Evolutionary conservation across 1,140 invertebrate species (phyloP), one percentile per base, ranked within the genome.

Genomic region (Drosophila erecta): DNA sequence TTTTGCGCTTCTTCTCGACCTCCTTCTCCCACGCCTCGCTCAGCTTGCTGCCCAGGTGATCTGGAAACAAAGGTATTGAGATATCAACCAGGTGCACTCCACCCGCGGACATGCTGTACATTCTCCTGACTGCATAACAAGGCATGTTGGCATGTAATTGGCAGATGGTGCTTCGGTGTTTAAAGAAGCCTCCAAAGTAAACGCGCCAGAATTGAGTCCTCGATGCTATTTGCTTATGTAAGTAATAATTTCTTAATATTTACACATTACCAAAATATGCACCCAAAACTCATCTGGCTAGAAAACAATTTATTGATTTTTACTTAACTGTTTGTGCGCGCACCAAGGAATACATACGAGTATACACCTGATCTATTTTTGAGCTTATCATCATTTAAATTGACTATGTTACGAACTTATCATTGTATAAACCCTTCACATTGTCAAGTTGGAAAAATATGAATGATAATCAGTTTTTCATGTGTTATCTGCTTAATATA

Each of bases 21-120:
- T 92, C 89, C 50, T 69, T 76, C 43, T 92, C 91, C 91, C 91
- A 92, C 37, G 91, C 90, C 22, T 55, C 72, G 67, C 74, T 78
- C 12, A 92, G 58, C 67, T 89, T 78, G 57, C 65, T 70, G 60
- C 91, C 91, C 44, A 92, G 60, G 27, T 22, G 50, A 67, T 91
- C 91, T 92, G 50, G 22, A 53, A 37, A 60, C 8, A 15, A 24
- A 20, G 12, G 59, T 30, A 67, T 67, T 60, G 38, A 76, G 61
- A 76, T 67, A 54, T 76, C 43, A 69, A 59, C 51, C 57, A 58
- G 50, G 22, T 50, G 40, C 38, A 38, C 15, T 38, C 37, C 22
- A 17, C 30, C 65, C 35, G 24, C 14, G 12, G 43, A 41, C 17
- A 27, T 30, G 30, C 8, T 30, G 3, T 30, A 8, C 7, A 8